Evolutionary conservation across 2,888 invertebrate species (phyloP).

Genomic region (Scrobipalpa costella): DNA sequence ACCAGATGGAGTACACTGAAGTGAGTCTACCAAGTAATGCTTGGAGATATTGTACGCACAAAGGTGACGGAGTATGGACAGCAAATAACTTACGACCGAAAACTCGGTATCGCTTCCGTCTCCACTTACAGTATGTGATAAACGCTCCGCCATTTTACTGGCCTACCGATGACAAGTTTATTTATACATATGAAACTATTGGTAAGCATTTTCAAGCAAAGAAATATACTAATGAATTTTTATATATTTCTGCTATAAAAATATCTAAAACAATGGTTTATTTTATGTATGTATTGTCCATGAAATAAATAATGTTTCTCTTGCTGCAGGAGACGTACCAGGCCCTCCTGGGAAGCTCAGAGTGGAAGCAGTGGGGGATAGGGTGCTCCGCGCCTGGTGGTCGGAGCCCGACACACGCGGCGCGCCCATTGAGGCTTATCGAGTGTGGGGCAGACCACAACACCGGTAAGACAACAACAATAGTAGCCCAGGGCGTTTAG

Average conservation of each 20-base stretch:
- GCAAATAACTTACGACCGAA: slow-evolving; percentile 84
- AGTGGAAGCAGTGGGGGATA: slow-evolving; percentile 86
- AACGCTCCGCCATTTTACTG: slow-evolving; percentile 83
- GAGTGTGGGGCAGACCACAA: slow-evolving; percentile 85
- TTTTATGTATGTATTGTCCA: too few species aligned
- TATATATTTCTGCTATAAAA: too few species aligned
- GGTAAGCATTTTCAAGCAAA: slow-evolving; percentile 67
- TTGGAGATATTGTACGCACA: slow-evolving; percentile 52
- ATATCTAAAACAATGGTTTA: too few species aligned
- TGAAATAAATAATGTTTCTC: too few species aligned
- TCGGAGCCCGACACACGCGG: slow-evolving; percentile 89
- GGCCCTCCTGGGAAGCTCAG: slow-evolving; percentile 88
- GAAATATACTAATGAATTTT: not conserved
- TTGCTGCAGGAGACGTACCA: slow-evolving; percentile 90
- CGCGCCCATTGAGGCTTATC: slow-evolving; percentile 86
- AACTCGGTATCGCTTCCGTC: slow-evolving; percentile 88
- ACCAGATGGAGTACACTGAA: slow-evolving; percentile 72
- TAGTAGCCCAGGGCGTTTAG: too few species aligned
- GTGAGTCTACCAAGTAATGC: slow-evolving; percentile 63
- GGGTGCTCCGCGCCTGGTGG: slow-evolving; percentile 91
- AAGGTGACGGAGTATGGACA: slow-evolving; percentile 53
- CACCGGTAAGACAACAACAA: slow-evolving; percentile 63
- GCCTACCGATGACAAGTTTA: slow-evolving; percentile 86
- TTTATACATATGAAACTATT: slow-evolving; percentile 87
- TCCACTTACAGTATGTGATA: slow-evolving; percentile 84